Evolutionary conservation across 1,140 invertebrate genomes (phyloP).

Genomic region (Centruroides sculpturatus): DNA sequence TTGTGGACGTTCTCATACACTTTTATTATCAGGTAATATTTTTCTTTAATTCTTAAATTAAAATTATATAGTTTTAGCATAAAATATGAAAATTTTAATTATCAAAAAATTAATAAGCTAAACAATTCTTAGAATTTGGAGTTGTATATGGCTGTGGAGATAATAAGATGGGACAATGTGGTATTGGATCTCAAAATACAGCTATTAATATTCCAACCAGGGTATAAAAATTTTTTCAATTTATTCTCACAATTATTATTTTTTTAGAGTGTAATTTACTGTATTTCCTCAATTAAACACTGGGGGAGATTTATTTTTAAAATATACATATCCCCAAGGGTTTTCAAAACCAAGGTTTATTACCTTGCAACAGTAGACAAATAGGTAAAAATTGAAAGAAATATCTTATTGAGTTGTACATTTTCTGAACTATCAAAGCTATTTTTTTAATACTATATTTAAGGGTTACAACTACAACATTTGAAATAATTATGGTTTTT

Average conservation of each 20-base stretch:
- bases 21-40: constrained; percentile 60
- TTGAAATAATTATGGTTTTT: too few relatives aligned
- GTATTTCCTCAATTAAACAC: too few relatives aligned
- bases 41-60: not conserved
- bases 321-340: too few relatives aligned
- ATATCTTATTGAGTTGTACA: too few relatives aligned
- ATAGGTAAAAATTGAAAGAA: too few relatives aligned
- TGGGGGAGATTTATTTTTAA: too few relatives aligned
- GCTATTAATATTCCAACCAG: constrained; percentile 52
- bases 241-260: not conserved
- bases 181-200: constrained; percentile 53
- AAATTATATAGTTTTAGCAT: not conserved
- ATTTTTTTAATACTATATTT: too few relatives aligned
- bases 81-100: not conserved
- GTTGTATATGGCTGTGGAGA: constrained; percentile 74
- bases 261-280: too few relatives aligned
- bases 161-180: constrained; percentile 81
- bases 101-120: not conserved
- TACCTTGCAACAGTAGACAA: too few relatives aligned
- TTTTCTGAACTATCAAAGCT: too few relatives aligned
- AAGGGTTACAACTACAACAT: too few relatives aligned
- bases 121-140: constrained; percentile 46
- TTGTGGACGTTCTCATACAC: constrained; percentile 70
- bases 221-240: constrained; percentile 40
- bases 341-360: too few relatives aligned